Percentiles rank a stretch among this genome's conserved stretches.
phyloP scores from a whole-genome alignment of 2,797 vertebrate species.

The Cryptoprocta ferox region DNA sequence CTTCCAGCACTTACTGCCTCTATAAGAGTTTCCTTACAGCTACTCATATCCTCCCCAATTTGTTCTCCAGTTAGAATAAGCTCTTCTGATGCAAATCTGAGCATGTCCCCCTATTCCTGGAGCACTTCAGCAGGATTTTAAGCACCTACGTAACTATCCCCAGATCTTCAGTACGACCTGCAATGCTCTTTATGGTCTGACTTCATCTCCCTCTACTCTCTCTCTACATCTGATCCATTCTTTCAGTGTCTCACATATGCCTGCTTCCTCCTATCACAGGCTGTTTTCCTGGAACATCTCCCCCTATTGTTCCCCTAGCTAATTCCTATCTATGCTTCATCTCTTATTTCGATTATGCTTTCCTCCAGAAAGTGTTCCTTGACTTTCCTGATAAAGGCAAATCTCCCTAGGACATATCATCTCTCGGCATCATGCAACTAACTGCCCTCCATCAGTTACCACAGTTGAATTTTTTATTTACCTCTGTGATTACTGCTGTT shows the following conservation, averaged over 20 bases:
- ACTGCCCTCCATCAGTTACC: neutral
- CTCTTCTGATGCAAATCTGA: neutral
- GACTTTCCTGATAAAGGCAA: neutral
- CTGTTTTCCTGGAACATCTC: neutral
- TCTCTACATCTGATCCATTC: neutral
- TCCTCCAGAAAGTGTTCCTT: neutral
- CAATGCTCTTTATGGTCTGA: neutral
- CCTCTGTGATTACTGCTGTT: neutral
- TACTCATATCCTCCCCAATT: neutral
- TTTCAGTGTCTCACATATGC: neutral
- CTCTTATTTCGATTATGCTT: neutral
- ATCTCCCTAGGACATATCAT: neutral
- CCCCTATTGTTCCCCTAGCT: neutral
- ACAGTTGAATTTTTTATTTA: neutral
- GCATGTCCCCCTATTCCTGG: neutral
- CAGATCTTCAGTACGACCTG: neutral
- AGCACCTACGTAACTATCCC: neutral
- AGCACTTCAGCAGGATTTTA: neutral
- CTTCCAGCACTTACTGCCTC: neutral
- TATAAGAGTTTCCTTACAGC: neutral
- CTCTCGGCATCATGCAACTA: neutral
- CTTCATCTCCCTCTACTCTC: neutral
- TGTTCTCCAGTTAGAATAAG: slow-evolving; percentile 20
- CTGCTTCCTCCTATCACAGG: neutral
- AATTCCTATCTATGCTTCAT: neutral